phyloP scores from a whole-genome alignment of 2,113 vertebrate species.

The Mirza zaza region DNA sequence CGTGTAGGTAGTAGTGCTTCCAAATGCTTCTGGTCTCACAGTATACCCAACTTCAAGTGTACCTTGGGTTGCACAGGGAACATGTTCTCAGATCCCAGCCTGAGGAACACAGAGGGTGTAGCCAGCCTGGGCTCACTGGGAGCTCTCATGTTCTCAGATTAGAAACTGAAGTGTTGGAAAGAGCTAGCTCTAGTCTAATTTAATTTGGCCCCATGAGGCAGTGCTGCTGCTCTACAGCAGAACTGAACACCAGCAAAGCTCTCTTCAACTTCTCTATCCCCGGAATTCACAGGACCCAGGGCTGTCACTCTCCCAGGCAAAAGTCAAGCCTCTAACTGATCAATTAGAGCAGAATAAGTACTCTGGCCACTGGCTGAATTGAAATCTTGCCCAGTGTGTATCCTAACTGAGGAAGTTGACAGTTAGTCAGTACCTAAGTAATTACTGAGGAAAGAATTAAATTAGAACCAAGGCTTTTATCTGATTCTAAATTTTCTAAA shows the following conservation, averaged over 20 bases:
- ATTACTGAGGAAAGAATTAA: not conserved
- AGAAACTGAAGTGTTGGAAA: conserved; percentile 26
- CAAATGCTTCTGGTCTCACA: not conserved
- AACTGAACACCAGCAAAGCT: not conserved
- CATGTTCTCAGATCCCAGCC: not conserved
- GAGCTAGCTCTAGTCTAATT: not conserved
- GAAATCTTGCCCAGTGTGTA: not conserved
- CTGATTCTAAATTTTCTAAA: not conserved
- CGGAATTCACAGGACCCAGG: not conserved
- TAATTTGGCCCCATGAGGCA: not conserved
- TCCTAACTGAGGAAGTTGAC: not conserved
- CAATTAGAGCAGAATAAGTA: not conserved
- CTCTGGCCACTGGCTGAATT: not conserved
- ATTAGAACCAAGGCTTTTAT: not conserved
- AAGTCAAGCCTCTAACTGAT: not conserved
- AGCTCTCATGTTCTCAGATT: conserved; percentile 37
- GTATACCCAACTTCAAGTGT: not conserved
- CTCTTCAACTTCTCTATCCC: not conserved
- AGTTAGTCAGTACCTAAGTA: not conserved
- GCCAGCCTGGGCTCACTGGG: not conserved
- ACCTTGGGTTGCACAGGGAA: not conserved
- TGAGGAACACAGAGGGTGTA: not conserved
- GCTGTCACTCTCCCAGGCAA: not conserved
- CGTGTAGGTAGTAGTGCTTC: not conserved
- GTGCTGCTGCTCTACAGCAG: not conserved